phyloP scores from a whole-genome alignment of 2,797 vertebrate species.

The Calcarius lapponicus region DNA sequence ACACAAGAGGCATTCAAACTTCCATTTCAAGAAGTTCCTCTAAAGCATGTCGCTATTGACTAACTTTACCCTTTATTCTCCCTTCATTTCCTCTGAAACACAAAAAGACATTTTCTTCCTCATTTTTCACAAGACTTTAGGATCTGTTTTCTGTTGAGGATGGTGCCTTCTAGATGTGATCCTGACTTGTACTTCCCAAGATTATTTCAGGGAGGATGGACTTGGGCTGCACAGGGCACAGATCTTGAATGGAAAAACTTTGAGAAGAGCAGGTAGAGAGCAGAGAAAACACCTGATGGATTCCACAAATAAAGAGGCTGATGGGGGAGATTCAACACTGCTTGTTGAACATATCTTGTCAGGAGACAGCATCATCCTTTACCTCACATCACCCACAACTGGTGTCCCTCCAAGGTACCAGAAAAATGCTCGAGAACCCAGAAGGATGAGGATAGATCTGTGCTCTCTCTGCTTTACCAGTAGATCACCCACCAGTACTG shows the following conservation, averaged over 20 bases:
- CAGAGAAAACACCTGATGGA: background rate
- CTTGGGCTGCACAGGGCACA: background rate
- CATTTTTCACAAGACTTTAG: background rate
- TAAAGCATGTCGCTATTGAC: background rate
- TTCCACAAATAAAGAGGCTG: background rate
- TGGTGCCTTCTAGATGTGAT: background rate
- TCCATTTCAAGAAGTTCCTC: background rate
- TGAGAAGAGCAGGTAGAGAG: background rate
- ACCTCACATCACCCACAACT: background rate
- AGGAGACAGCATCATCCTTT: background rate
- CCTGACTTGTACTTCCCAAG: background rate
- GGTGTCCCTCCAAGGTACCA: background rate
- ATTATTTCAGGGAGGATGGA: background rate
- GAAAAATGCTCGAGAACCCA: background rate
- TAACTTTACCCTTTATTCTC: background rate
- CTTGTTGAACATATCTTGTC: background rate
- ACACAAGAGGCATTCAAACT: background rate
- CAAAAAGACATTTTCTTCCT: background rate
- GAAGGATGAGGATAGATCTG: fast-evolving
- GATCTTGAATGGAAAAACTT: background rate
- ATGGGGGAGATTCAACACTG: background rate
- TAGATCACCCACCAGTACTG: background rate
- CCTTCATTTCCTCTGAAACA: background rate
- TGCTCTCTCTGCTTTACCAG: background rate
- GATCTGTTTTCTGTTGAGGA: background rate